These are phyloP conservation scores for Ictidomys tridecemlineatus DNA, from an alignment of 2,113 vertebrate species.

Conservation along the genomic window DNA sequence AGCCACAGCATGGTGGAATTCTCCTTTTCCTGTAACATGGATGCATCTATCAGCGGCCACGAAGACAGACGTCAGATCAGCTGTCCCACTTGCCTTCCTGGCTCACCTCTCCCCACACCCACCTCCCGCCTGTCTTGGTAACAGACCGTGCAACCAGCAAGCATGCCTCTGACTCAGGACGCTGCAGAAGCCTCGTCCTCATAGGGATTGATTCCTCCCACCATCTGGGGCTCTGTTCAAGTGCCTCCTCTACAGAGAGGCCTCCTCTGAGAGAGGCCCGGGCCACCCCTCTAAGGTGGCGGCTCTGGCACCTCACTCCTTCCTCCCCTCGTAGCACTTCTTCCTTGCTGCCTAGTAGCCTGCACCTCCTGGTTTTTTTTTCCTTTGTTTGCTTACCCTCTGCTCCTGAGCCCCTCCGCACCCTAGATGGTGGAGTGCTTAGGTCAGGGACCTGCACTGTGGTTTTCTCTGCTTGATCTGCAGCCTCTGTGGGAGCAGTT, in stretches of 20 bases:
- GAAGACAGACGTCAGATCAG: not conserved
- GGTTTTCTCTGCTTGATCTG: not conserved
- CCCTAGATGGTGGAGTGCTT: accelerated
- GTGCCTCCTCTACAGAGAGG: not conserved
- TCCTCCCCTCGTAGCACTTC: too few species aligned
- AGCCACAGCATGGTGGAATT: not conserved
- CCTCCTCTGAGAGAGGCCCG: too few species aligned
- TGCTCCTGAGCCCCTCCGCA: not conserved
- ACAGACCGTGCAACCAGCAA: too few species aligned
- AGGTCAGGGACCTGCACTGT: not conserved
- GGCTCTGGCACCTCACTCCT: not conserved
- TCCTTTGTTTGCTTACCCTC: not conserved
- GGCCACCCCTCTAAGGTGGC: not conserved
- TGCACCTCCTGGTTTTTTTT: too few species aligned
- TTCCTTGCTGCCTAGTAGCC: too few species aligned
- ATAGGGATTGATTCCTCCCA: accelerated
- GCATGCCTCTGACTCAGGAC: too few species aligned
- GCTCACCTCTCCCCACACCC: not conserved
- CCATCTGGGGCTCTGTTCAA: not conserved
- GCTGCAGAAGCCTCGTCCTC: not conserved
- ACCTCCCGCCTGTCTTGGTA: accelerated
- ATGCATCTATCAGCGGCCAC: not conserved
- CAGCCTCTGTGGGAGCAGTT: not conserved
- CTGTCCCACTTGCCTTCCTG: accelerated
- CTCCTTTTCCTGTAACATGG: not conserved